Evolutionary conservation across 2,797 vertebrate species (phyloP).

Genomic region (Bucorvus abyssinicus): DNA sequence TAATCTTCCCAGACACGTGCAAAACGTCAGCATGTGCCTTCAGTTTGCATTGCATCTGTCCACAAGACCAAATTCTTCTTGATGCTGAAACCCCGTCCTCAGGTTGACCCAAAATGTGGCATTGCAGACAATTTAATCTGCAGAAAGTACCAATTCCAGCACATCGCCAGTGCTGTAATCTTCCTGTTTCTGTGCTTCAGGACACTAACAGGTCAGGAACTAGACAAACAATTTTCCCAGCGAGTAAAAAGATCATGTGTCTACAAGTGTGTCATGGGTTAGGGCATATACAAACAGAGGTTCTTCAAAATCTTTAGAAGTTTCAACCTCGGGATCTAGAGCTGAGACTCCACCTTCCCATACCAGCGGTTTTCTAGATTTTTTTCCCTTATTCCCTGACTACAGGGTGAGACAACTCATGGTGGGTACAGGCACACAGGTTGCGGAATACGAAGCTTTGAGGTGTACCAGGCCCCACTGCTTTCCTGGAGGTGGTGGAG

Average conservation of each 20-base stretch:
- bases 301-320: not conserved
- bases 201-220: not conserved
- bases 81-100: not conserved
- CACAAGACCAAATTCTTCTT: not conserved
- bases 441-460: not conserved
- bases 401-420: fast-evolving
- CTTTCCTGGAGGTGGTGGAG: not conserved
- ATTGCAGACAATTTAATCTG: not conserved
- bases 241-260: not conserved
- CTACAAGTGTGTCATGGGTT: not conserved
- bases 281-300: not conserved
- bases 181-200: not conserved
- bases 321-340: not conserved
- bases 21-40: not conserved
- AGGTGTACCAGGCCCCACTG: not conserved
- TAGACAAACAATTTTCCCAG: not conserved
- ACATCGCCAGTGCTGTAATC: not conserved
- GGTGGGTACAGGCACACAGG: not conserved
- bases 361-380: not conserved
- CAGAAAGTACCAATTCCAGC: not conserved
- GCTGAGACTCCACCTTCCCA: not conserved
- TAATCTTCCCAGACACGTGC: not conserved
- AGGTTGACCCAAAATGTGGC: not conserved
- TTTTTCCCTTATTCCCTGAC: not conserved
- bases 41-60: not conserved